A percentile compares a stretch with the other conserved stretches of the same genome.
These are phyloP conservation scores for Thera obeliscata DNA, from an alignment of 2,888 invertebrate genomes.

Conservation along the genomic window DNA sequence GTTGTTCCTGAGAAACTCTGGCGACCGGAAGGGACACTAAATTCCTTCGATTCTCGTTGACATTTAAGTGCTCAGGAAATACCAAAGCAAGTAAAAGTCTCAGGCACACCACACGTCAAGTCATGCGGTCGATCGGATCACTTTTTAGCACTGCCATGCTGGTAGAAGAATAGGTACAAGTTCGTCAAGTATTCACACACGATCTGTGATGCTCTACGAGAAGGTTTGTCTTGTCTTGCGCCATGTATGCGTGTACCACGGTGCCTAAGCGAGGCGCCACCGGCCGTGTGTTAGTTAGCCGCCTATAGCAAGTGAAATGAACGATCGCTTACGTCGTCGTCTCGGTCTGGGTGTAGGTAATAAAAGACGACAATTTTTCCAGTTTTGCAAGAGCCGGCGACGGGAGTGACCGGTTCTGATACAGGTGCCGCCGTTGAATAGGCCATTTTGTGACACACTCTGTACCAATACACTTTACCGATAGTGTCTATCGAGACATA, in stretches of 20 bases:
- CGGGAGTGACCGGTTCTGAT: slow-evolving; percentile 70
- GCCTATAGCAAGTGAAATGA: slow-evolving; percentile 50
- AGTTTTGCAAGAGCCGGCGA: slow-evolving; percentile 69
- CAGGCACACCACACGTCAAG: background rate
- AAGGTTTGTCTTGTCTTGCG: background rate
- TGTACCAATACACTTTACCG: slow-evolving; percentile 55
- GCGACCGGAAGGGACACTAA: slow-evolving; percentile 16
- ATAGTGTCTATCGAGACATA: slow-evolving; percentile 49
- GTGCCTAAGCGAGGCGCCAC: background rate
- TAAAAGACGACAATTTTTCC: slow-evolving; percentile 65
- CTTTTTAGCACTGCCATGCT: no score
- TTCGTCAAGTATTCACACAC: background rate
- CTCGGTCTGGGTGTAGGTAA: slow-evolving; percentile 55
- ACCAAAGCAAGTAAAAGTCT: slow-evolving; percentile 20
- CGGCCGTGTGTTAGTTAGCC: slow-evolving; percentile 23
- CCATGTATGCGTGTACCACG: background rate
- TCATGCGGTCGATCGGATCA: no score
- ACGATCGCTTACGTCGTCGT: slow-evolving; percentile 53
- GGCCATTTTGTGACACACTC: slow-evolving; percentile 58
- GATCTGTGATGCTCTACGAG: background rate
- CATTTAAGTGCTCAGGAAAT: slow-evolving; percentile 10
- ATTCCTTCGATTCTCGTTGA: slow-evolving; percentile 12
- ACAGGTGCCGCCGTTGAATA: slow-evolving; percentile 74
- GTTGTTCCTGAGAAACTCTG: slow-evolving; percentile 31
- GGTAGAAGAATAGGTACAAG: background rate